These are phyloP conservation scores for Lordiphosa fenestrarum DNA, from an alignment of 2,888 invertebrate species.

Conservation along the genomic window DNA sequence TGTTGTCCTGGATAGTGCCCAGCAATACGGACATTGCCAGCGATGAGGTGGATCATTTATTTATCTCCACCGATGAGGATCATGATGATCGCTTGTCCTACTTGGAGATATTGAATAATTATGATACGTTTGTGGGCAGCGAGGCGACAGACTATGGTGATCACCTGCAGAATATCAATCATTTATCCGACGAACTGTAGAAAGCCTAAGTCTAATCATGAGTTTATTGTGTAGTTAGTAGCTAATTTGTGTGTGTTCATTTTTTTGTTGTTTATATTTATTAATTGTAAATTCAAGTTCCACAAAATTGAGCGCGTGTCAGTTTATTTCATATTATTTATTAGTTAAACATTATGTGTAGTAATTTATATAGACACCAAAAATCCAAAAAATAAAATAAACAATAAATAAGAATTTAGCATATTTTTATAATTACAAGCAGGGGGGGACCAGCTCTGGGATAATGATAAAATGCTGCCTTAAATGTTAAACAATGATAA, in stretches of 20 bases:
- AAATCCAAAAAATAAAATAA: slow-evolving; percentile 16
- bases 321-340: slow-evolving; percentile 51
- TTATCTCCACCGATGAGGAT: slow-evolving; percentile 92
- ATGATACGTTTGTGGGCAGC: slow-evolving; percentile 95
- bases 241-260: too few species aligned
- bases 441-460: too few species aligned
- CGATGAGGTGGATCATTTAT: slow-evolving; percentile 94
- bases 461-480: too few species aligned
- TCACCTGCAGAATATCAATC: slow-evolving; percentile 90
- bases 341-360: slow-evolving; percentile 42
- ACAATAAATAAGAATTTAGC: slow-evolving; percentile 6
- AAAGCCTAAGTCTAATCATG: slow-evolving; percentile 11
- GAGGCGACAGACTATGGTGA: slow-evolving; percentile 95
- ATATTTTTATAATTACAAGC: too few species aligned
- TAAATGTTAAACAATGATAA: too few species aligned
- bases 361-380: slow-evolving; percentile 64
- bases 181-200: slow-evolving; percentile 91
- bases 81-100: slow-evolving; percentile 89
- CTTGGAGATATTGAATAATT: slow-evolving; percentile 90
- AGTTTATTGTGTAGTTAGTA: slow-evolving; percentile 22
- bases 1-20: slow-evolving; percentile 94
- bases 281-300: slow-evolving; percentile 31
- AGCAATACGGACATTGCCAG: slow-evolving; percentile 93
- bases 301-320: slow-evolving; percentile 29
- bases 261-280: slow-evolving; percentile 29